Evolutionary conservation across 2,888 invertebrate species (phyloP), one percentile per base, ranked within the genome.

Genomic region (Iselma pallidipennis): DNA sequence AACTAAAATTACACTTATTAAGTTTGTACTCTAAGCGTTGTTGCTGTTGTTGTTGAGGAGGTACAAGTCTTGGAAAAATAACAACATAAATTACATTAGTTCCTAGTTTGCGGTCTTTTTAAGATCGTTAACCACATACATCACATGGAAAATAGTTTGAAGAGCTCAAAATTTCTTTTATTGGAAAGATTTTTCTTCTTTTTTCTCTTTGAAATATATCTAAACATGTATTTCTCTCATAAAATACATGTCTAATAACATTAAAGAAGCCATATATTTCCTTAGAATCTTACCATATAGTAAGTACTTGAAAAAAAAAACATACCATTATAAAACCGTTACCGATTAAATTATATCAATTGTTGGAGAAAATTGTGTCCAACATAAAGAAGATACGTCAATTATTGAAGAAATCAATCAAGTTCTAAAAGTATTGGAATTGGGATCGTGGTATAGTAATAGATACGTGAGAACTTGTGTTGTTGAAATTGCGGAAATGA

Each of bases 331-430:
- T n/a, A n/a, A n/a, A n/a, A n/a, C 42, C 42, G 42, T 42, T 42
- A 42, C 19, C 42, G 72, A 74, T 72, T 71, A 73, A 75, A 75
- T 74, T 74, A 76, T 72, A 74, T 74, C 76, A 75, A 73, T 73
- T 71, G 71, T 69, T 68, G 63, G 70, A 67, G 74, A 70, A n/a
- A 71, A 72, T 71, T 69, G 71, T 70, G 63, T 66, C 69, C 57
- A 67, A 75, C 75, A 74, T 75, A 75, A 75, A 76, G 74, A 72
- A 75, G 72, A 71, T 68, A 73, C 71, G 76, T 76, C 76, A 76
- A 75, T 76, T 75, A 76, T 71, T 67, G 70, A 67, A 68, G 70
- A 71, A 72, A 68, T 74, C 72, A 74, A 75, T 75, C 74, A 72
- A 73, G 72, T 74, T 73, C 72, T 42, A 42, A 42, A 70, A 69